Evolutionary conservation across 2,113 vertebrate species (phyloP), one percentile per base, ranked within the genome.

Genomic region (Gymnobelideus leadbeateri): DNA sequence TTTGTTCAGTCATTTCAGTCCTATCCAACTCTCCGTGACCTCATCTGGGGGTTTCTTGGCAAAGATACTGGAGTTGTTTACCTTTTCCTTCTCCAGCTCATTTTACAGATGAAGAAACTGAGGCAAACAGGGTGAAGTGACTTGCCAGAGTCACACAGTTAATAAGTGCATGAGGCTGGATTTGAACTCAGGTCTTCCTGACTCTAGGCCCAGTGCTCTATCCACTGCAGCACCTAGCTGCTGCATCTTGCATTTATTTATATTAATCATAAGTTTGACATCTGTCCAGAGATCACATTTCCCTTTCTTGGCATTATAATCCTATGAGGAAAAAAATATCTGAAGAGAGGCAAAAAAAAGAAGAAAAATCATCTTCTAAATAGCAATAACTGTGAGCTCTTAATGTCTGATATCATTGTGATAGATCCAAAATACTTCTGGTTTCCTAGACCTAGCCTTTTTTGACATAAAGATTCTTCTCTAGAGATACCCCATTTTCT

Each of bases 251-350:
- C 5, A 7, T n/a, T 77, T n/a, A 77, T 77, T 68, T 26, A 68
- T 16, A 37, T 77, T 77, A 77, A 77, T 19, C 16, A 77, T 77
- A 77, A 2, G 53, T 24, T 24, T 23, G n/a, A 90, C 43, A 92
- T 50, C 25, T 57, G 49, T 68, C 61, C 37, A 8, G 0, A 2
- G 94, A 61, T 46, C 28, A 0, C 49, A 93, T 24, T 93, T 89
- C 11, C 92, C 90, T 19, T 90, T 92, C 46, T 94, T 93, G 68
- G 23, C 0, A 25, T 53, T 49, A 68, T 94, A 46, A 92, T 93
- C 47, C 61, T 49, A 91, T 84, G 54, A 28, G 55, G 53, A 25
- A 54, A 89, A 53, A 95, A 91, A 92, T 25, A 91, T 92, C 28
- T 90, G 52, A 94, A 84, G 92, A 52, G 7, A 77, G 28, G 14